Conservation (phyloP, 2,113 vertebrate genomes). For the Calyptomena viridis region DNA sequence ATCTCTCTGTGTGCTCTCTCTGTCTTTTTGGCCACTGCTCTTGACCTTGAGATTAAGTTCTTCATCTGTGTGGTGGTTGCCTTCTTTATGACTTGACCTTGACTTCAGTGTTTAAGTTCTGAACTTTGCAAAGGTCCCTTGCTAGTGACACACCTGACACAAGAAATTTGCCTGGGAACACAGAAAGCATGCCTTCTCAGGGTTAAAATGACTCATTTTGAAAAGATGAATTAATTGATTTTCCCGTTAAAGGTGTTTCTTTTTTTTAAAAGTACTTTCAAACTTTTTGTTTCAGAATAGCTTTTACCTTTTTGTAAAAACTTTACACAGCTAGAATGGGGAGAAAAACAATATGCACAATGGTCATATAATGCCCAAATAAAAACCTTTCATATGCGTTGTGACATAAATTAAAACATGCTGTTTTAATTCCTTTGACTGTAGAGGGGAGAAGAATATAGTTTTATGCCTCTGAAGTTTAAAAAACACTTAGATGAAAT, state of each 20-base stretch:
- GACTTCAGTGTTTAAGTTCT: background rate
- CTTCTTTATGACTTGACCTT: background rate
- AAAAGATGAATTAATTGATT: background rate
- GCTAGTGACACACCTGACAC: background rate
- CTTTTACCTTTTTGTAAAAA: background rate
- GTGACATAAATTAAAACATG: background rate
- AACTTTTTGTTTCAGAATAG: background rate
- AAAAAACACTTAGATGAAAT: background rate
- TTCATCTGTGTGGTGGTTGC: background rate
- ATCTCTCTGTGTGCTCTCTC: background rate
- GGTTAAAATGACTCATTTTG: background rate
- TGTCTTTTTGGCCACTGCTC: background rate
- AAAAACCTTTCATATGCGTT: background rate
- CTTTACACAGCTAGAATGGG: background rate
- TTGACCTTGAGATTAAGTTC: background rate
- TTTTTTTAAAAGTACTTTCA: background rate
- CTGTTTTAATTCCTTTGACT: background rate
- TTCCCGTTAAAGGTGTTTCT: background rate
- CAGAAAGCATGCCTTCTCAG: rapidly evolving
- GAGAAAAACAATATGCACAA: background rate
- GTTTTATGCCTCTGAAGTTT: background rate
- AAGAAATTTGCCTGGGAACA: background rate
- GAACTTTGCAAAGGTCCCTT: background rate
- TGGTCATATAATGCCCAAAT: background rate
- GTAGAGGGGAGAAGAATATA: background rate